Evolutionary conservation across 2,797 vertebrate genomes (phyloP).

Genomic region (Centropyge bicolor): DNA sequence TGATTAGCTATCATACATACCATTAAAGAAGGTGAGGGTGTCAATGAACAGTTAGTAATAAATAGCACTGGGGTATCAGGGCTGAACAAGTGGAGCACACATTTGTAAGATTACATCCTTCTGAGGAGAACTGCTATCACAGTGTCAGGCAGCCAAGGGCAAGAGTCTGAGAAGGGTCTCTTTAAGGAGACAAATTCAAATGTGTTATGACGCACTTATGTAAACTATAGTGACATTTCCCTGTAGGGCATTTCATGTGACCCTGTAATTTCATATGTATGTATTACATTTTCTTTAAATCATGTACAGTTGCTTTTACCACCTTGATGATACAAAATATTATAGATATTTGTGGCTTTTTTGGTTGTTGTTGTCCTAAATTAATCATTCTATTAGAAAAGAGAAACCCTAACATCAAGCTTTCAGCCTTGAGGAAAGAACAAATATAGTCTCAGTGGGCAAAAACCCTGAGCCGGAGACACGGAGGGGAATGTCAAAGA

Average conservation of each 20-base stretch:
- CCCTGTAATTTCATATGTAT: background rate
- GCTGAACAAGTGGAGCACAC: slow-evolving; percentile 20
- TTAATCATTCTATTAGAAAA: slow-evolving; percentile 13
- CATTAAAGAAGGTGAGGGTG: background rate
- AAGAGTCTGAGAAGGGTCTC: background rate
- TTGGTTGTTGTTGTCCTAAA: background rate
- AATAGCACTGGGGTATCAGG: slow-evolving; percentile 6
- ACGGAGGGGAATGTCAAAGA: slow-evolving; percentile 38
- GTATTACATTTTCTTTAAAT: background rate
- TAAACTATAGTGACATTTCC: background rate
- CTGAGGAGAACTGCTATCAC: slow-evolving; percentile 5
- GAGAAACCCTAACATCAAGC: background rate
- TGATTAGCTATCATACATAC: slow-evolving; percentile 18
- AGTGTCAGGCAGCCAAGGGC: slow-evolving; percentile 23
- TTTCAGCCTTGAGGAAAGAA: background rate
- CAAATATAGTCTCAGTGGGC: background rate
- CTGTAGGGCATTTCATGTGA: background rate
- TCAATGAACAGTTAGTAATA: slow-evolving; percentile 43
- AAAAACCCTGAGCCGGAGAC: slow-evolving; percentile 24
- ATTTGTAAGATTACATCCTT: slow-evolving; percentile 32
- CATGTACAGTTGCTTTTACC: too few species aligned
- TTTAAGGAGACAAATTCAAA: slow-evolving; percentile 12
- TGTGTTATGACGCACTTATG: background rate
- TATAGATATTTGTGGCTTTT: background rate
- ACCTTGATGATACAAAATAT: background rate